These are phyloP conservation scores for Diorhabda carinulata DNA, from an alignment of 1,140 invertebrate genomes.

Conservation along the genomic window DNA sequence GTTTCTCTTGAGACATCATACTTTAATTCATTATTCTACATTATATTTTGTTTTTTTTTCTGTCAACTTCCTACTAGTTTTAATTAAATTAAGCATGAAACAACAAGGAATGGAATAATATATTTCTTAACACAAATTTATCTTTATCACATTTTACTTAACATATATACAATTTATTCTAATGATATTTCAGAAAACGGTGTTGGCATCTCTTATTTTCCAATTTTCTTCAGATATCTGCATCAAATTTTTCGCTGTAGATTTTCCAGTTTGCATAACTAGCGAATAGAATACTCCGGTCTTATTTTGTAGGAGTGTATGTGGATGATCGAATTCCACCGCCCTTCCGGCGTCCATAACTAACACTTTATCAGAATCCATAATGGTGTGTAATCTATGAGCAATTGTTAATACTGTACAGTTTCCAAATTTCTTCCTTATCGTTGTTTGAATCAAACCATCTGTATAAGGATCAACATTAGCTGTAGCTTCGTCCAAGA, in stretches of 20 bases:
- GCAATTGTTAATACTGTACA: conserved; percentile 52
- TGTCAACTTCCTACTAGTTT: too few relatives aligned
- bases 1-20: too few relatives aligned
- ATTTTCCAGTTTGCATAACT: conserved; percentile 61
- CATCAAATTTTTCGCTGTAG: conserved; percentile 51
- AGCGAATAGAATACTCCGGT: conserved; percentile 56
- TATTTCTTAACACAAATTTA: too few relatives aligned
- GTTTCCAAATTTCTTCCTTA: conserved; percentile 54
- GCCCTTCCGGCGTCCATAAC: conserved; percentile 54
- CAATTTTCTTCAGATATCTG: conserved; percentile 2
- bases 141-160: too few relatives aligned
- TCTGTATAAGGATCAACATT: conserved; percentile 52
- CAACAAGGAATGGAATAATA: too few relatives aligned
- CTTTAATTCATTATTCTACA: too few relatives aligned
- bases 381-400: conserved; percentile 64
- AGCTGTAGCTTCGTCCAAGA: conserved; percentile 62
- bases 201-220: too few relatives aligned
- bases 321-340: conserved; percentile 58
- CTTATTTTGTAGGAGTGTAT: conserved; percentile 54
- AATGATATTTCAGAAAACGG: too few relatives aligned
- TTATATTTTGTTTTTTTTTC: too few relatives aligned
- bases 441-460: conserved; percentile 58
- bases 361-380: conserved; percentile 64
- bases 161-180: too few relatives aligned
- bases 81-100: too few relatives aligned